Conservation (phyloP, 2,797 vertebrate species). For the Bradypus variegatus region DNA sequence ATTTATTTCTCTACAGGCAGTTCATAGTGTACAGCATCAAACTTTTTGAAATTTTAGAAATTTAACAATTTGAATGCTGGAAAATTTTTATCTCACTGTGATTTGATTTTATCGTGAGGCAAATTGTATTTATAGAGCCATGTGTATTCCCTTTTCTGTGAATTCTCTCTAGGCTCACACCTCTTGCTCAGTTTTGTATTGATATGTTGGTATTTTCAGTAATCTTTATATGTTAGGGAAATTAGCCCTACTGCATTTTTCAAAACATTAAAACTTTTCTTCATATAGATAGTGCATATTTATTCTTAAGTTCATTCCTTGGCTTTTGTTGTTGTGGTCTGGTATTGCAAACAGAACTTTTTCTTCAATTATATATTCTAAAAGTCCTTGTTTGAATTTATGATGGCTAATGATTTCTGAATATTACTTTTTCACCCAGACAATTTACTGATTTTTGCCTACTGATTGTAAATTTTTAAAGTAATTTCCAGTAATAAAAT, state of each 20-base stretch:
- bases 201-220: background rate
- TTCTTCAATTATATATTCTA: background rate
- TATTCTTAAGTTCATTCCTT: background rate
- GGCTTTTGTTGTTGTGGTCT: background rate
- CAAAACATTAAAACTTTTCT: background rate
- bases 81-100: background rate
- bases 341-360: background rate
- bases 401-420: background rate
- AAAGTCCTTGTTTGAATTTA: background rate
- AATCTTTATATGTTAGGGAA: background rate
- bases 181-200: background rate
- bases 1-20: background rate
- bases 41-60: background rate
- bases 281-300: background rate
- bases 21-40: background rate
- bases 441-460: background rate
- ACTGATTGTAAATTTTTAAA: background rate
- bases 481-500: background rate
- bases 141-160: background rate
- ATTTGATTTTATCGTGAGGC: background rate
- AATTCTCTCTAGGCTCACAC: background rate
- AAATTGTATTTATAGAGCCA: background rate
- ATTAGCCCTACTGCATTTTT: background rate
- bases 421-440: background rate
- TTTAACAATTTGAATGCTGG: background rate